Conservation (phyloP, 2,888 invertebrate genomes). For the Macaria notata region DNA sequence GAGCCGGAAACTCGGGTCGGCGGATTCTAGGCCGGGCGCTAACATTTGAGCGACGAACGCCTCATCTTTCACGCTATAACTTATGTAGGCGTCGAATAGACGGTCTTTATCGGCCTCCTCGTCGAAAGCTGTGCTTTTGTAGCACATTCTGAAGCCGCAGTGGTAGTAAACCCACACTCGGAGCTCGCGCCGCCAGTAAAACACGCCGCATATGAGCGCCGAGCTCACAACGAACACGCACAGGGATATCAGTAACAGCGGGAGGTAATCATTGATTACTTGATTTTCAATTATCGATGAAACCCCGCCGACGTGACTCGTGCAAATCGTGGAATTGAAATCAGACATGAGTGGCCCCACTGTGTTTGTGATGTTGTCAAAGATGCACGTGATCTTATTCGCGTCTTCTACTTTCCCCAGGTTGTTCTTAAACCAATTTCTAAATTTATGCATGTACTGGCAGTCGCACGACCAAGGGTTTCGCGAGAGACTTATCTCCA, state of each 20-base stretch:
- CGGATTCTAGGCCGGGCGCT: conserved; percentile 92
- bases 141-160: conserved; percentile 93
- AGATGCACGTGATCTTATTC: conserved; percentile 88
- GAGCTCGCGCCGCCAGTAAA: conserved; percentile 91
- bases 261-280: conserved; percentile 91
- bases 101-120: conserved; percentile 92
- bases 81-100: conserved; percentile 97
- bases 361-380: conserved; percentile 87
- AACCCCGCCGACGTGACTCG: conserved; percentile 86
- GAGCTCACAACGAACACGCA: conserved; percentile 90
- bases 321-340: conserved; percentile 90
- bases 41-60: conserved; percentile 94
- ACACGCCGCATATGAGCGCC: conserved; percentile 88
- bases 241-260: conserved; percentile 88
- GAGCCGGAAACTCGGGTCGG: conserved; percentile 91
- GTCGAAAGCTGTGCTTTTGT: conserved; percentile 90
- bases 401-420: conserved; percentile 91
- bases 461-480: conserved; percentile 97
- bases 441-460: conserved; percentile 89
- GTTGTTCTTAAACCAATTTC: conserved; percentile 90
- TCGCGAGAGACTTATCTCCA: conserved; percentile 91
- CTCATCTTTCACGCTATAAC: conserved; percentile 96
- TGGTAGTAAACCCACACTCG: conserved; percentile 93
- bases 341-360: conserved; percentile 88
- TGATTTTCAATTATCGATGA: conserved; percentile 88